Conservation (phyloP, 2,113 vertebrate species). For the Nannospalax galili region DNA sequence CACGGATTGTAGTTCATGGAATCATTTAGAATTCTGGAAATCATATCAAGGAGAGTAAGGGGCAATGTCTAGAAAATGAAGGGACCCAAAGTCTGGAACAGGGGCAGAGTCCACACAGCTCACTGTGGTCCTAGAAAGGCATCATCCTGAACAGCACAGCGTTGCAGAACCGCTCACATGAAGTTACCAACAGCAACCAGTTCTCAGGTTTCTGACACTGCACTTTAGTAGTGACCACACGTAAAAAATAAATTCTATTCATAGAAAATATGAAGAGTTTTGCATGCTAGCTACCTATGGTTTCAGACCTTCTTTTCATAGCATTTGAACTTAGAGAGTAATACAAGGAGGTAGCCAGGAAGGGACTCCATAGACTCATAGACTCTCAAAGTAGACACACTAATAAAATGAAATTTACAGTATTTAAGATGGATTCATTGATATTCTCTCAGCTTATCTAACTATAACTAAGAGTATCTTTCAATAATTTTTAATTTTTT, state of each 20-base stretch:
- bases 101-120: too few relatives aligned
- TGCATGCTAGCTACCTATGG: not conserved
- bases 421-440: conserved; percentile 28
- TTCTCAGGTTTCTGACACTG: not conserved
- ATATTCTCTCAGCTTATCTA: not conserved
- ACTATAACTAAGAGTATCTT: not conserved
- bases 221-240: not conserved
- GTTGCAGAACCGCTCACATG: not conserved
- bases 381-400: not conserved
- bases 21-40: conserved; percentile 28
- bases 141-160: not conserved
- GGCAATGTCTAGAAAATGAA: not conserved
- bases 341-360: not conserved
- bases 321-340: not conserved
- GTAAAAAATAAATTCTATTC: not conserved
- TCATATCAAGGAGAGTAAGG: not conserved
- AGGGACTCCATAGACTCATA: not conserved
- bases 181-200: not conserved
- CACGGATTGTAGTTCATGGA: not conserved
- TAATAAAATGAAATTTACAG: conserved; percentile 22
- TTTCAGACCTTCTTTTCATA: not conserved
- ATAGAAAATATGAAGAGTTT: not conserved
- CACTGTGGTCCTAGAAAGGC: not conserved
- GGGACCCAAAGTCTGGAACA: not conserved
- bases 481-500: not conserved